Evolutionary conservation across 2,113 vertebrate species (phyloP).

Genomic region (Oryzias melastigma): DNA sequence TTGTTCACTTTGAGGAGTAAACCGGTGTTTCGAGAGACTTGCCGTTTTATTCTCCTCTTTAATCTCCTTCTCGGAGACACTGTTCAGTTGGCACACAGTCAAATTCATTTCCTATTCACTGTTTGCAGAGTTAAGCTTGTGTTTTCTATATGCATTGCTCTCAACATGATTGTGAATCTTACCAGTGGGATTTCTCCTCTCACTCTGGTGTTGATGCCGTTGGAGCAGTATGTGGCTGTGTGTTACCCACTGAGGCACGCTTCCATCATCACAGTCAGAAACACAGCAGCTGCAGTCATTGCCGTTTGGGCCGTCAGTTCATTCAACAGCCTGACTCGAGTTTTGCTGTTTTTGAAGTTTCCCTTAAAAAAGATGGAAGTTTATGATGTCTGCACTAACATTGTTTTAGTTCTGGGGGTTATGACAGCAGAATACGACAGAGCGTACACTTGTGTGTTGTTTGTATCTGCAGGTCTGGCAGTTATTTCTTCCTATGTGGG

Average conservation of each 20-base stretch:
- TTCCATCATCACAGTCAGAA: conserved; percentile 53
- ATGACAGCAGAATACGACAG: conserved; percentile 12
- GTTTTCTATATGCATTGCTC: conserved; percentile 14
- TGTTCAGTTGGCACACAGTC: conserved; percentile 9
- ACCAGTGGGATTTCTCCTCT: conserved; percentile 41
- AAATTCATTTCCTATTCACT: conserved; percentile 19
- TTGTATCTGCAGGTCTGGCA: conserved; percentile 36
- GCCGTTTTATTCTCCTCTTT: conserved; percentile 4
- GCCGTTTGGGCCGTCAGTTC: conserved; percentile 46
- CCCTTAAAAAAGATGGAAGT: not conserved
- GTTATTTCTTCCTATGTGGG: conserved; percentile 52
- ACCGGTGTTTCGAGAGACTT: conserved; percentile 2
- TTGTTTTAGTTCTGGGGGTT: not conserved
- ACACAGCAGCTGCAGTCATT: conserved; percentile 34
- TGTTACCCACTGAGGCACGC: conserved; percentile 65
- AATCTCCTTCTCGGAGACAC: conserved; percentile 55
- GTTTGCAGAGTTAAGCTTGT: rapidly evolving
- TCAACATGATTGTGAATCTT: not conserved
- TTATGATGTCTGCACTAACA: not conserved
- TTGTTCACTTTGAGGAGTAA: conserved; percentile 18
- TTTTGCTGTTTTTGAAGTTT: not conserved
- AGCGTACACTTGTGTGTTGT: conserved; percentile 38
- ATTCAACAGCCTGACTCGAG: not conserved
- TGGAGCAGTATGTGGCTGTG: conserved; percentile 71
- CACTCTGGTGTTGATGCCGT: conserved; percentile 64